Evolutionary conservation across 2,797 vertebrate genomes (phyloP).

Genomic region (Hemitrygon akajei): DNA sequence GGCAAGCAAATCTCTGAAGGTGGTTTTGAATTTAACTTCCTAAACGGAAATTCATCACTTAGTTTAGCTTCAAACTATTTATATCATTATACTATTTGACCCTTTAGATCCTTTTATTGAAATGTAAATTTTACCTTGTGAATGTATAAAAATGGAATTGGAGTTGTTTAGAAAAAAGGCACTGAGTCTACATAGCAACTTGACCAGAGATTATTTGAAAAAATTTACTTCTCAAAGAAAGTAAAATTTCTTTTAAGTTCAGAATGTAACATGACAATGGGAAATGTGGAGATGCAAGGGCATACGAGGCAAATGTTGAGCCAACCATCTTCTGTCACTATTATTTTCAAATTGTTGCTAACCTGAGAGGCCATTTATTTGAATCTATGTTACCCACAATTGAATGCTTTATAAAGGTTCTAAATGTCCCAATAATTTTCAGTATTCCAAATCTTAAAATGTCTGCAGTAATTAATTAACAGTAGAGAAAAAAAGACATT

Average conservation of each 20-base stretch:
- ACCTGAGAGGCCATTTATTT: not conserved
- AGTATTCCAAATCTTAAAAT: not conserved
- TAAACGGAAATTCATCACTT: not conserved
- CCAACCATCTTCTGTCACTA: not conserved
- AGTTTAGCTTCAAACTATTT: slow-evolving; percentile 24
- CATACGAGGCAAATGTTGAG: not conserved
- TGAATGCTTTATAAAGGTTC: not conserved
- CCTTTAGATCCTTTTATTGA: not conserved
- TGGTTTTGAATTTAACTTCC: not conserved
- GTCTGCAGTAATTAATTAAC: slow-evolving; percentile 6
- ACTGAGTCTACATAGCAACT: not conserved
- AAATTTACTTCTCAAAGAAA: not conserved
- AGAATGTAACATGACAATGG: too few relatives aligned
- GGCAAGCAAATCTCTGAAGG: not conserved
- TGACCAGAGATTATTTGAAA: not conserved
- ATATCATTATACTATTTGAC: not conserved
- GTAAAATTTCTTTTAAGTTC: not conserved
- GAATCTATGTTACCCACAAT: slow-evolving; percentile 33
- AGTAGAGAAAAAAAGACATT: not conserved
- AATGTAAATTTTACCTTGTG: not conserved
- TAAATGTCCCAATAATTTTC: not conserved
- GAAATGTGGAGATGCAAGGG: not conserved
- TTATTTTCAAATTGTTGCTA: not conserved
- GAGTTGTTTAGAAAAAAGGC: not conserved
- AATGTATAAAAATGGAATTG: not conserved